Evolutionary conservation across 92 coral and sea anemone species (phyloP).

Genomic region (Umimayanthus chanpuru): DNA sequence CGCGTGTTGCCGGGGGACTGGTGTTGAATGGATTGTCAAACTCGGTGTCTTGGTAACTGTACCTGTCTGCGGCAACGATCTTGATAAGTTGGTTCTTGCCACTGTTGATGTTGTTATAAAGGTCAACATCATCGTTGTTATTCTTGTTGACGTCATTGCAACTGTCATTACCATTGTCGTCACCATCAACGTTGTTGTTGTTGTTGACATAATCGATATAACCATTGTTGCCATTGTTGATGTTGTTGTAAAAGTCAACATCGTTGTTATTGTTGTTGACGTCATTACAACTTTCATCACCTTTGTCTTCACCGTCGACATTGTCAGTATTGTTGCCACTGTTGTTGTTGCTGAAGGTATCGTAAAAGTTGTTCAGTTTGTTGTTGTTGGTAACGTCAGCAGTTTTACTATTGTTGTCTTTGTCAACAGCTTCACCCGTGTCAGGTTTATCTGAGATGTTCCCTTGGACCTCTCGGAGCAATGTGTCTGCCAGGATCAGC

Average conservation of each 20-base stretch:
- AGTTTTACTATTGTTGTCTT: neutral
- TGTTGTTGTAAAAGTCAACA: neutral
- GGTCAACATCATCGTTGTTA: conserved; percentile 13
- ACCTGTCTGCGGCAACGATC: neutral
- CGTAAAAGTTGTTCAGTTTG: neutral
- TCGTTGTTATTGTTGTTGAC: neutral
- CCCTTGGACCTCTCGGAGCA: conserved; percentile 52
- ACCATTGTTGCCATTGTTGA: no score
- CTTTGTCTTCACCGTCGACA: neutral
- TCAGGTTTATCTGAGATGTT: neutral
- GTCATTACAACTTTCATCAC: neutral
- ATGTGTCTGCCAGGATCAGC: conserved; percentile 43
- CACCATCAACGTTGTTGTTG: neutral
- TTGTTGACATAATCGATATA: no score
- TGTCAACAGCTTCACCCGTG: no score
- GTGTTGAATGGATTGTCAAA: conserved; percentile 73
- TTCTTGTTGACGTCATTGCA: neutral
- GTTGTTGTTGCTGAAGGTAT: no score
- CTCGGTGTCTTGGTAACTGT: conserved; percentile 40
- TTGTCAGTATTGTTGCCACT: neutral
- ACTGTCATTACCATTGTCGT: no score
- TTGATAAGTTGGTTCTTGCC: neutral
- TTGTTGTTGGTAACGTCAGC: neutral
- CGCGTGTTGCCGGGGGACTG: conserved; percentile 52
- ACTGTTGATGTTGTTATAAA: neutral